Evolutionary conservation across 2,888 invertebrate genomes (phyloP).

Genomic region (Eumacrocentrus americanus): DNA sequence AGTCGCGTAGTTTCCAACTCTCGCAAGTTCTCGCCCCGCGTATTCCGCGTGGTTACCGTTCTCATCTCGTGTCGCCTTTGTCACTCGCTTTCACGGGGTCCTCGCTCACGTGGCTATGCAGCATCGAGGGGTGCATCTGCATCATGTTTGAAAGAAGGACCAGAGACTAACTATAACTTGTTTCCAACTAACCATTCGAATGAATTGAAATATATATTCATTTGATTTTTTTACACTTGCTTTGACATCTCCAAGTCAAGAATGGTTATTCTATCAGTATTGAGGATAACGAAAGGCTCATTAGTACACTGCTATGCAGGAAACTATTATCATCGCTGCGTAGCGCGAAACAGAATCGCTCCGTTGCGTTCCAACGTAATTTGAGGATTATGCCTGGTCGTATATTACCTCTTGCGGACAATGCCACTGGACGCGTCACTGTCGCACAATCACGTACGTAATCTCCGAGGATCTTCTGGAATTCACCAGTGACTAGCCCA

Average conservation of each 20-base stretch:
- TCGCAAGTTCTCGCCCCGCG: slow-evolving; percentile 17
- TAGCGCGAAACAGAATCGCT: slow-evolving; percentile 36
- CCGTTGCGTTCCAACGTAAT: slow-evolving; percentile 49
- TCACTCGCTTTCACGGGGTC: too few relatives aligned
- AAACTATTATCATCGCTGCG: slow-evolving; percentile 45
- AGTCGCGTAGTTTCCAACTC: slow-evolving; percentile 42
- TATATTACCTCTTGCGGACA: slow-evolving; percentile 51
- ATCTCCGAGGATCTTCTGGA: slow-evolving; percentile 50
- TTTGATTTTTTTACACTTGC: too few relatives aligned
- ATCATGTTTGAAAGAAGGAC: too few relatives aligned
- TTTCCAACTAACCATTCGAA: too few relatives aligned
- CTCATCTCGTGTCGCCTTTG: background rate
- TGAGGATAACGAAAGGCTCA: slow-evolving; percentile 34
- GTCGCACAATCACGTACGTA: slow-evolving; percentile 48
- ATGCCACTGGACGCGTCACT: slow-evolving; percentile 36
- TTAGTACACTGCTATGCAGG: slow-evolving; percentile 49
- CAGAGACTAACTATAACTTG: too few relatives aligned
- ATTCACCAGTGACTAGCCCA: slow-evolving; percentile 32
- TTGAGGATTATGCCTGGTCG: slow-evolving; percentile 52
- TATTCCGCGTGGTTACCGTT: background rate
- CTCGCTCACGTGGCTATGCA: too few relatives aligned
- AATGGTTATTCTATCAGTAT: too few relatives aligned
- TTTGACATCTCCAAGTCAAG: too few relatives aligned
- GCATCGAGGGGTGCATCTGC: background rate
- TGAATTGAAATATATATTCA: too few relatives aligned